These are phyloP conservation scores for Halichondria panicea DNA, from an alignment of 37 sponge, comb jelly and placozoan genomes.

Conservation along the genomic window DNA sequence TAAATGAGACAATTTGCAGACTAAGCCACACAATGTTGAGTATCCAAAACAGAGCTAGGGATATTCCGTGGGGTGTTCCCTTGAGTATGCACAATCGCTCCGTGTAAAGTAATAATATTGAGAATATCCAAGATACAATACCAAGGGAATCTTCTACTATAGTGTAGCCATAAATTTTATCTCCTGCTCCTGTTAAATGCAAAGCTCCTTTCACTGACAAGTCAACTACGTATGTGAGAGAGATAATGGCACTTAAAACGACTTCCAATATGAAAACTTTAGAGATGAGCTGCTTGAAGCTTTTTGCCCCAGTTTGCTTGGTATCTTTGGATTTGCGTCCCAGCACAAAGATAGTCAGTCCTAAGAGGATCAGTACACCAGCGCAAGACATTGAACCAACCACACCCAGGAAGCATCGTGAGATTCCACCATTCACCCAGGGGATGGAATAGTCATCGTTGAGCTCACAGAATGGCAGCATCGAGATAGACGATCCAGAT, in stretches of 20 bases:
- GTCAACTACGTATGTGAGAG: constrained; percentile 39
- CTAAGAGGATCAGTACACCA: constrained; percentile 55
- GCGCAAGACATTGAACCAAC: constrained; percentile 42
- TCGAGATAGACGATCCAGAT: background rate
- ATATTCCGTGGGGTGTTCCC: constrained; percentile 28
- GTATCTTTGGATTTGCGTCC: background rate
- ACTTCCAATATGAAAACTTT: background rate
- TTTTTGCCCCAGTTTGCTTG: background rate
- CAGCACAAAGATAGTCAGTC: constrained; percentile 45
- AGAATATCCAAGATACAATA: constrained; percentile 55
- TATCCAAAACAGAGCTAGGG: constrained; percentile 59
- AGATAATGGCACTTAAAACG: constrained; percentile 3
- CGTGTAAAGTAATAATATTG: constrained; percentile 5
- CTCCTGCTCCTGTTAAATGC: constrained; percentile 24
- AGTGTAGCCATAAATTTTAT: constrained; percentile 58
- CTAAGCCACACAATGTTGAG: constrained; percentile 38
- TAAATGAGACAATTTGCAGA: constrained; percentile 46
- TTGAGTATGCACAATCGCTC: constrained; percentile 5
- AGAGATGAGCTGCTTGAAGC: background rate
- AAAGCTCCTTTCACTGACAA: constrained; percentile 32
- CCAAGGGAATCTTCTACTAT: constrained; percentile 51
- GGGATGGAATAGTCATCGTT: constrained; percentile 50
- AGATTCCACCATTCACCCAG: constrained; percentile 65
- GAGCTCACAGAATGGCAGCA: constrained; percentile 68
- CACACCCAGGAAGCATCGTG: constrained; percentile 69